These are phyloP conservation scores for Platycheirus rosarum DNA, from an alignment of 2,888 invertebrate species.

Conservation along the genomic window DNA sequence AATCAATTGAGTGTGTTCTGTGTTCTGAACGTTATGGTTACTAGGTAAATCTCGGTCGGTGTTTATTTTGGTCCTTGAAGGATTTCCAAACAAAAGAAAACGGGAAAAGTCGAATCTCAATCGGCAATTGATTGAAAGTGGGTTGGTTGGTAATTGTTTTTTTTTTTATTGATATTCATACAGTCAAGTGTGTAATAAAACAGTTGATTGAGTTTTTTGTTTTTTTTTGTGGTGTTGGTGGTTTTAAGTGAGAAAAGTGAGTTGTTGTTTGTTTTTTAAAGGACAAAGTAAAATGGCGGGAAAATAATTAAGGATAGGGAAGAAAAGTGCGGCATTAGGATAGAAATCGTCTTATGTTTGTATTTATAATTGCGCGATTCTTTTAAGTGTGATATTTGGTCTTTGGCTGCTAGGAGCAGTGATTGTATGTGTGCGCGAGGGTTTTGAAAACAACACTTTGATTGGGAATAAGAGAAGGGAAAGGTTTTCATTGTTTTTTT, in stretches of 20 bases:
- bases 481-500: conserved; percentile 17
- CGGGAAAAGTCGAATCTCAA: conserved; percentile 2
- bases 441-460: conserved; percentile 46
- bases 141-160: background rate
- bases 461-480: conserved; percentile 29
- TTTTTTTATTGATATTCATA: background rate
- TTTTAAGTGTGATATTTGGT: conserved; percentile 49
- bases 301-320: conserved; percentile 66
- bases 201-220: conserved; percentile 7
- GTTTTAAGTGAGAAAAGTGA: background rate
- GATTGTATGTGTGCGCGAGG: conserved; percentile 31
- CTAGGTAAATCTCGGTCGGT: conserved; percentile 19
- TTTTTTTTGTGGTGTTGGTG: background rate
- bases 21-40: background rate
- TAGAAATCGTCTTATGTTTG: conserved; percentile 40
- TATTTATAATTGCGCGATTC: conserved; percentile 64
- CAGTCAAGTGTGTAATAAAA: conserved; percentile 5
- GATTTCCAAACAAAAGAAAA: background rate
- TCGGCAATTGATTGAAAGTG: conserved; percentile 5
- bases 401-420: background rate
- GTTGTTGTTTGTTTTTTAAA: conserved; percentile 2
- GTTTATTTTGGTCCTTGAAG: conserved; percentile 19
- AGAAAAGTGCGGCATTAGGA: conserved; percentile 38
- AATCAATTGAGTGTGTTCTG: conserved; percentile 44
- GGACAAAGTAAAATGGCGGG: conserved; percentile 63